Base-by-base conservation (phyloP, 2,888 invertebrate genomes). In the Ectemnius lituratus region DNA sequence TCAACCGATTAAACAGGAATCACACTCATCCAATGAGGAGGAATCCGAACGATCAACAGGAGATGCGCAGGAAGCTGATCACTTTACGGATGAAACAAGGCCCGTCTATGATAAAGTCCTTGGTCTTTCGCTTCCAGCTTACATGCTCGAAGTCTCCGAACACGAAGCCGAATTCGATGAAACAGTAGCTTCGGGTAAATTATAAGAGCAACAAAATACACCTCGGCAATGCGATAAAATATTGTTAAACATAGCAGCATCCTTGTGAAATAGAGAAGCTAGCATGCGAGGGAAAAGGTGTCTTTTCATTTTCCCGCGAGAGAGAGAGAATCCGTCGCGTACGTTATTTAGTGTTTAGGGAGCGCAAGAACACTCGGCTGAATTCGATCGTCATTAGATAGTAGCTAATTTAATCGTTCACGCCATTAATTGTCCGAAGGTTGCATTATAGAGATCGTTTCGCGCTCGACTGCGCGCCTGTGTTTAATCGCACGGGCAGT, bases 151-250 rank as follows among this genome's bases (percentile, higher is more conserved):
- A 72, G 93, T 93, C 88, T 94, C 95, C 56, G 94, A 94, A 78
- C 94, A 94, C 82, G 95, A 95, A 91, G 92, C 92, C 84, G 93
- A 94, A 73, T 95, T 95, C 87, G 95, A 95, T 87, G 93, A 91
- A 68, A 88, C 90, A 64, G 87, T 91, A 18, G 86, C 87, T 11
- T 65, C 75, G 1, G 23, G 69, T 20, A 37, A n/a, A 18, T 6
- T 46, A 20, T 70, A 62, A 67, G 23, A 14, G n/a, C n/a, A 52
- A 52, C 3, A 49, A 20, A 23, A 2, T 23, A 11, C 8, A 6
- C 37, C 37, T 37, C 37, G 37, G 1, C 37, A 11, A 37, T 11
- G 37, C 37, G 37, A 37, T 0, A 37, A 11, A 37, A 37, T 37
- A 6, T 37, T 37, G 37, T 37, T 37, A 37, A 0, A 23, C 8